Base-by-base conservation (phyloP, 2,797 vertebrate species). In the Mormyrops boulengeri region DNA sequence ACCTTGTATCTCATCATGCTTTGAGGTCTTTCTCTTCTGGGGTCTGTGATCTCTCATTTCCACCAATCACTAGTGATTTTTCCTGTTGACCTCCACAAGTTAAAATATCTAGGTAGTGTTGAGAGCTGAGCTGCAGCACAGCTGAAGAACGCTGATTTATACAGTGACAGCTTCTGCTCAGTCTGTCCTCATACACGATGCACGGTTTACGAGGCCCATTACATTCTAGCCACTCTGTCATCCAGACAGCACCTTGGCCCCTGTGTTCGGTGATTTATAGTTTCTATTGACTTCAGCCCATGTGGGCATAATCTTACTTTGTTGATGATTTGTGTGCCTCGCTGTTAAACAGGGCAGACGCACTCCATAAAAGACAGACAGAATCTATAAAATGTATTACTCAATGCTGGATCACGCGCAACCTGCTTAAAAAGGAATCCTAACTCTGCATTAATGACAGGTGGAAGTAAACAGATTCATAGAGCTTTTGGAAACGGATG, bases 221-320 rank as follows among this genome's bases (percentile, higher is more conserved):
- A 85, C 53, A 50, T 44, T 47, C 26, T 17, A 84, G 60, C 49
- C 89, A 69, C 84, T 87, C 84, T 60, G 66, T 89, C 89, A 86
- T 52, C 47, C 60, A 5, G 84, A 87, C 84, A 86, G 60, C 57
- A 19, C 5, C 77, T 8, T 9, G 82, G 84, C 60, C 57, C 12
- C 84, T 19, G 57, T n/a, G 26, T 86, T 49, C 17, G 4, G 44
- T 26, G 84, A 66, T 82, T 89, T 38, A 50, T 57, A n/a, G 73
- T 57, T 19, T 41, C 87, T 88, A 44, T n/a, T 69, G 60, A 88
- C 44, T 88, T 38, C 22, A 73, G 22, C 22, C 88, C 44, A 11
- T 49, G 41, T 50, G n/a, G 44, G 47, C 88, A 77, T 49, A 88
- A 52, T 53, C 22, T 34, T 77, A 77, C 49, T 53, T 50, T 47